Conservation (phyloP, 2,797 vertebrate genomes). For the Rhabdophis nuchalis region DNA sequence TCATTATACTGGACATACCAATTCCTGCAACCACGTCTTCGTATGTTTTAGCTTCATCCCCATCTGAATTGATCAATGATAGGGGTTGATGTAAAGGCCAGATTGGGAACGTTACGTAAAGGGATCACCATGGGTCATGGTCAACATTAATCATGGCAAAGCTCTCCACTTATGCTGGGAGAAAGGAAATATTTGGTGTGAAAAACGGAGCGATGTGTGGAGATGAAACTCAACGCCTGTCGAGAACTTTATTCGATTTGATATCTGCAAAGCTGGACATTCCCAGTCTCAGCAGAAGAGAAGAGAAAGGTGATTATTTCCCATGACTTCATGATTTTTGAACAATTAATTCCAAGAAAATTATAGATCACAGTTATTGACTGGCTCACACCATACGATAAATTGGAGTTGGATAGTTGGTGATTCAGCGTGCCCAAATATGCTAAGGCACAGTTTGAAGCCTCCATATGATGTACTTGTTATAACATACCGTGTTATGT, state of each 20-base stretch:
- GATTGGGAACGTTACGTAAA: not conserved
- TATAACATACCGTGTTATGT: not conserved
- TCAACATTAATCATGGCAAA: not conserved
- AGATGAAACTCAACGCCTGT: conserved; percentile 13
- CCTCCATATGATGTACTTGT: not conserved
- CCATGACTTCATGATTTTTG: not conserved
- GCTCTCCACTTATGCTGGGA: not conserved
- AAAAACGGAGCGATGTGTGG: not conserved
- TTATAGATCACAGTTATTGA: not conserved
- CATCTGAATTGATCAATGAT: not conserved
- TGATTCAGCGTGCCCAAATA: not conserved
- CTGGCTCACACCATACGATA: not conserved
- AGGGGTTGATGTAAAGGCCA: not conserved
- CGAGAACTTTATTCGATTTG: not conserved
- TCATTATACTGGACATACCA: not conserved
- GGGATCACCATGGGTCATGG: not conserved
- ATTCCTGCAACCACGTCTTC: not conserved
- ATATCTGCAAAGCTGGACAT: not conserved
- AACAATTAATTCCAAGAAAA: not conserved
- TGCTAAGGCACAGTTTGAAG: not conserved
- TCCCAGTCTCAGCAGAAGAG: not conserved
- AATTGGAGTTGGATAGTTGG: not conserved
- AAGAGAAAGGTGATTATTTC: not conserved
- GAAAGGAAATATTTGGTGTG: conserved; percentile 17
- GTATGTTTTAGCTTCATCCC: not conserved